Percentiles rank a stretch among this genome's conserved stretches.
phyloP scores from a whole-genome alignment of 1,140 invertebrate genomes.

The Macrosteles quadrilineatus region DNA sequence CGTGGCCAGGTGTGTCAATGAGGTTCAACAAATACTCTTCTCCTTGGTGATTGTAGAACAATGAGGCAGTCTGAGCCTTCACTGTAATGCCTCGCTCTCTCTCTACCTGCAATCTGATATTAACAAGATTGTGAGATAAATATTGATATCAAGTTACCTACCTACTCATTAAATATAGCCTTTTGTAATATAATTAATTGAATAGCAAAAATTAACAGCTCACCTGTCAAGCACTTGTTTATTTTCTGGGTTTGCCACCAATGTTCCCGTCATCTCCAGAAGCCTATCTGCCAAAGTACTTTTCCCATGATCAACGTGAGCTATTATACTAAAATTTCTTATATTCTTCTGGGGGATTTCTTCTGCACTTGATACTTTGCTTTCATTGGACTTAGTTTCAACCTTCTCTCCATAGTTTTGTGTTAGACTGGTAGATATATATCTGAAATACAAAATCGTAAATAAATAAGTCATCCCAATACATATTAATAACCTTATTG shows the following conservation, averaged over 20 bases:
- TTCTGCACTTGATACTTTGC: constrained; percentile 21
- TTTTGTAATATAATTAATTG: no score
- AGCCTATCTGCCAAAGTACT: constrained; percentile 93
- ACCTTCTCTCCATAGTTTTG: neutral
- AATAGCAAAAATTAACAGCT: no score
- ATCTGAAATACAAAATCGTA: constrained; percentile 3
- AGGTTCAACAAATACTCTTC: constrained; percentile 88
- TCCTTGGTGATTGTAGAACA: constrained; percentile 72
- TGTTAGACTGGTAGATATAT: neutral
- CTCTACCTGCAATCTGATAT: constrained; percentile 72
- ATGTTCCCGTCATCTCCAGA: constrained; percentile 85
- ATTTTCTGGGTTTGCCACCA: constrained; percentile 65
- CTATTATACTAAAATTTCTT: constrained; percentile 94
- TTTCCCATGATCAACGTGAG: constrained; percentile 98
- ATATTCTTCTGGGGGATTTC: constrained; percentile 68
- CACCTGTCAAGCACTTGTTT: constrained; percentile 84
- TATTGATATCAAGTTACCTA: no score
- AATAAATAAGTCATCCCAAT: no score
- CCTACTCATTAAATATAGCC: no score
- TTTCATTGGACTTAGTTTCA: neutral
- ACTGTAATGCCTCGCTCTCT: constrained; percentile 96
- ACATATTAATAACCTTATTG: no score
- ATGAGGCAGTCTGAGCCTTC: constrained; percentile 94
- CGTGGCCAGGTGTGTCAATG: constrained; percentile 98
- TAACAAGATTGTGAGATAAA: no score